phyloP scores from a whole-genome alignment of 2,797 vertebrate species.

The Gobio occitaniae region DNA sequence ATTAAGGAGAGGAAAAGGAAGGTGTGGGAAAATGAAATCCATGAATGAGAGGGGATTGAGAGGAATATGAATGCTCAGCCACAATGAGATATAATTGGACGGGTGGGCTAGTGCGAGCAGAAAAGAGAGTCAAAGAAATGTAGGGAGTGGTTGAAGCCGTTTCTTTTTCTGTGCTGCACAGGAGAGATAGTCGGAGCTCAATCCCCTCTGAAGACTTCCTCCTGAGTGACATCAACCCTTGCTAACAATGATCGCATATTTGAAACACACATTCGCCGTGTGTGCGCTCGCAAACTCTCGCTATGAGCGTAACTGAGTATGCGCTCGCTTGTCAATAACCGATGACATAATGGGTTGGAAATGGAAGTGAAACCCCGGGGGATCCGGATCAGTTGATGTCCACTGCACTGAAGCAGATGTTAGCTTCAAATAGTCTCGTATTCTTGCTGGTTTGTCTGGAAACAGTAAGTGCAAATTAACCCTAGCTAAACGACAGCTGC shows the following conservation, averaged over 20 bases:
- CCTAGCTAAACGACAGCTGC: conserved; percentile 18
- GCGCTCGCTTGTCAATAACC: conserved; percentile 55
- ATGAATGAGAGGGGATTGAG: conserved; percentile 34
- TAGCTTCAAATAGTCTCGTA: conserved; percentile 29
- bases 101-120: conserved; percentile 24
- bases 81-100: conserved; percentile 41
- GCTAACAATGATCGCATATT: conserved; percentile 53
- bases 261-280: neutral
- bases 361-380: conserved; percentile 48
- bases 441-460: conserved; percentile 15
- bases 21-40: conserved; percentile 35
- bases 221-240: conserved; percentile 49
- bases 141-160: conserved; percentile 42
- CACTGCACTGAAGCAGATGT: conserved; percentile 46
- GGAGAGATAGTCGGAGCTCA: conserved; percentile 54
- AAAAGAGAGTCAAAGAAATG: conserved; percentile 29
- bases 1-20: conserved; percentile 27
- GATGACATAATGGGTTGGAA: conserved; percentile 58
- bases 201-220: conserved; percentile 68
- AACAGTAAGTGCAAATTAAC: conserved; percentile 31
- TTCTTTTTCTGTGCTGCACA: conserved; percentile 37
- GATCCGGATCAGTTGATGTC: conserved; percentile 50
- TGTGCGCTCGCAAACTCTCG: conserved; percentile 26
- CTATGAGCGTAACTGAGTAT: conserved; percentile 35
- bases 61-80: conserved; percentile 28